Conservation (phyloP, 2,888 invertebrate species). For the Stenodema calcarata region DNA sequence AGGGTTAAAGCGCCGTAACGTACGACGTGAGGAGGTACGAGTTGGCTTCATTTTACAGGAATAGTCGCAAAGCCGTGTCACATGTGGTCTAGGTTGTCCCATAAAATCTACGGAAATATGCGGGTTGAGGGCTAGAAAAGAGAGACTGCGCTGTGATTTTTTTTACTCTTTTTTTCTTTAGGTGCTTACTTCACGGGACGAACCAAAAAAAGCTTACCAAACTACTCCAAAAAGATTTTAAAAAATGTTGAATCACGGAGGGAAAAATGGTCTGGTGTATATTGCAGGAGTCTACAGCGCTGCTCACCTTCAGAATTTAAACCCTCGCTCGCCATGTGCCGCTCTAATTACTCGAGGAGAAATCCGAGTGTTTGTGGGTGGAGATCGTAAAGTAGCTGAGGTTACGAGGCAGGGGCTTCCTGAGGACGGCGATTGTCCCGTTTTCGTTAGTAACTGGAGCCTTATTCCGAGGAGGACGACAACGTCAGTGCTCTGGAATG, state of each 20-base stretch:
- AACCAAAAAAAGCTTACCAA: neutral
- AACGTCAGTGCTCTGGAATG: too few species aligned
- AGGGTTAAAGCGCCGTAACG: neutral
- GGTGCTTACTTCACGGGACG: too few species aligned
- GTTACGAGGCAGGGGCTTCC: neutral
- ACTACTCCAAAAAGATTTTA: neutral
- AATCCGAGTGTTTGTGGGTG: neutral
- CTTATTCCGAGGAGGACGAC: too few species aligned
- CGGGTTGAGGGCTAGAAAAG: neutral
- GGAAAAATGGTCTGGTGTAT: neutral
- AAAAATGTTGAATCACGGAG: neutral
- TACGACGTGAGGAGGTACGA: neutral
- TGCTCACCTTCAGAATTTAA: neutral
- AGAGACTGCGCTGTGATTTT: neutral
- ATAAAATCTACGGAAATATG: conserved; percentile 30
- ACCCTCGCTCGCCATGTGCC: neutral
- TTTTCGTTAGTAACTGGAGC: neutral
- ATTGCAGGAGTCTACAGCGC: neutral
- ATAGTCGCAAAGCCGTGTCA: conserved; percentile 40
- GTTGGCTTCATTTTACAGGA: conserved; percentile 31
- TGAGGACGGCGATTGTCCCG: neutral
- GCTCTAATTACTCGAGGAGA: neutral
- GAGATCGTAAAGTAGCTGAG: neutral
- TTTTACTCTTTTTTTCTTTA: neutral
- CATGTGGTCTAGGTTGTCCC: conserved; percentile 39